phyloP scores from a whole-genome alignment of 2,888 invertebrate species.

The Eupithecia tripunctaria region DNA sequence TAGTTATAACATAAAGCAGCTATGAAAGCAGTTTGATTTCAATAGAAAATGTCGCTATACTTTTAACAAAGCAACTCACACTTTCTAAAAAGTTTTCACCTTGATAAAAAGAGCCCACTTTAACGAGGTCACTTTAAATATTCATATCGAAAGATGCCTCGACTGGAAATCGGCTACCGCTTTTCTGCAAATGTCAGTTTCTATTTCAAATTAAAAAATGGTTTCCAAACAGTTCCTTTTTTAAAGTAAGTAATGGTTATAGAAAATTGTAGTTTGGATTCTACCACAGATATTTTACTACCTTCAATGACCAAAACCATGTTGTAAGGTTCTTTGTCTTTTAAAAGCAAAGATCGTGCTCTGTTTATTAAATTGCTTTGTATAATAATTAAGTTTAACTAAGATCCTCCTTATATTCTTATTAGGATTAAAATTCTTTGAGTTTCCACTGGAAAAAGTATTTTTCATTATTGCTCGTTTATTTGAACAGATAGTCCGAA shows the following conservation, averaged over 20 bases:
- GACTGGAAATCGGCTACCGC: conserved; percentile 16
- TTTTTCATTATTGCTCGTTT: too few relatives aligned
- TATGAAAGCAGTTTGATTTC: neutral
- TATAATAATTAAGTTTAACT: too few relatives aligned
- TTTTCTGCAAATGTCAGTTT: neutral
- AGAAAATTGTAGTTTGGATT: neutral
- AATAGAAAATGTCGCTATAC: neutral
- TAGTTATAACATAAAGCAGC: neutral
- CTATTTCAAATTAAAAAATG: neutral
- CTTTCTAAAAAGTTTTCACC: neutral
- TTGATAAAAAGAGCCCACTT: conserved; percentile 12
- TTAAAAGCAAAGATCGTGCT: too few relatives aligned
- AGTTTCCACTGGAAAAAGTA: too few relatives aligned
- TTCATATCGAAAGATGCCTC: conserved; percentile 28
- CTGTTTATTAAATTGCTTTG: too few relatives aligned
- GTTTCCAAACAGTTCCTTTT: neutral
- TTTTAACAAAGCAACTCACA: neutral
- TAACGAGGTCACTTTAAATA: conserved; percentile 31
- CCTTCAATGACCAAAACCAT: neutral
- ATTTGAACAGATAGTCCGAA: too few relatives aligned
- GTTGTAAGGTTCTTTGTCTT: too few relatives aligned
- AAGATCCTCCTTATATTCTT: too few relatives aligned
- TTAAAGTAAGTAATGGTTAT: too few relatives aligned
- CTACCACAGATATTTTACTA: neutral
- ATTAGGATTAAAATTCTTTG: too few relatives aligned